Evolutionary conservation across 2,113 vertebrate genomes (phyloP).

Genomic region (Vireo altiloquus): DNA sequence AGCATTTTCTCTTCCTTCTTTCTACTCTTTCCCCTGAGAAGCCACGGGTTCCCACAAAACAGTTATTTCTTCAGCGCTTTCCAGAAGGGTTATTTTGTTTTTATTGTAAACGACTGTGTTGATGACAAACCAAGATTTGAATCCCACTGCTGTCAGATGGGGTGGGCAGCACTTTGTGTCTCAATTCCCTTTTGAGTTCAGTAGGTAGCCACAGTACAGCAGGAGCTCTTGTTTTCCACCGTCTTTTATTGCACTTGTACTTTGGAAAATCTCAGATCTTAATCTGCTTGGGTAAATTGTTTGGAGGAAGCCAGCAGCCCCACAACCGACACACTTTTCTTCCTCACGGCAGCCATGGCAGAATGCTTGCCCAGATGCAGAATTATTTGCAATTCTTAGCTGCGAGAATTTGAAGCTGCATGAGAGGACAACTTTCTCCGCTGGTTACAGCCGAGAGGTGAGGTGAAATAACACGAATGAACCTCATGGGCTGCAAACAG

Average conservation of each 20-base stretch:
- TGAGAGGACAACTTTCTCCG: not conserved
- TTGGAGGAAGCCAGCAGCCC: not conserved
- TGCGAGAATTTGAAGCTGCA: not conserved
- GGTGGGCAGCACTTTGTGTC: not conserved
- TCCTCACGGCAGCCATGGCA: accelerated
- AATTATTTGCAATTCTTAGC: not conserved
- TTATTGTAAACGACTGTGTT: not conserved
- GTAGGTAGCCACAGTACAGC: not conserved
- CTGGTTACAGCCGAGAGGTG: not conserved
- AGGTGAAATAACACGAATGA: not conserved
- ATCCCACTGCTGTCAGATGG: not conserved
- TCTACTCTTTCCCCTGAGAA: not conserved
- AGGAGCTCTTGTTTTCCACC: not conserved
- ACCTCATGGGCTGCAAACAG: not conserved
- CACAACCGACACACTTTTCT: not conserved
- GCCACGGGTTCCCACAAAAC: not conserved
- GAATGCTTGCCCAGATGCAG: not conserved
- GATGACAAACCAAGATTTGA: not conserved
- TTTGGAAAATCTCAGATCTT: not conserved
- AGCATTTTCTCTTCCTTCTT: not conserved
- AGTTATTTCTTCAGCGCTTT: not conserved
- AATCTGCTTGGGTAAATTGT: not conserved
- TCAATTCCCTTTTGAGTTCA: not conserved
- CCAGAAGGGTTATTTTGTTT: not conserved
- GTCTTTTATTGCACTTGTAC: not conserved